A percentile compares a stretch with the other conserved stretches of the same genome.
Evolutionary conservation across 2,888 invertebrate genomes (phyloP).

Genomic region (Xylocampa areola): DNA sequence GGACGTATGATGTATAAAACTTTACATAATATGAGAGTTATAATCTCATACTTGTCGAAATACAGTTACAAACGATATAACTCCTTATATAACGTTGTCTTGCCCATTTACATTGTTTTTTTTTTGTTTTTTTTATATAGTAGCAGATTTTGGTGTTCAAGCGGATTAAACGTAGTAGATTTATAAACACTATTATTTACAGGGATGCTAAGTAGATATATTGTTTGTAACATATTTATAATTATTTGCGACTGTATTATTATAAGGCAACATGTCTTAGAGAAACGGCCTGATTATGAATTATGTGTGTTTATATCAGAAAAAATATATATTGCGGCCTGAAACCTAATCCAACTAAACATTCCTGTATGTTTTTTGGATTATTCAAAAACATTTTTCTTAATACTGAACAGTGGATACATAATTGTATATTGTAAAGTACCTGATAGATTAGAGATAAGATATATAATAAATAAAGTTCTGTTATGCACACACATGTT

Average conservation of each 20-base stretch:
- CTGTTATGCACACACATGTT: constrained; percentile 81
- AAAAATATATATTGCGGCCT: constrained; percentile 55
- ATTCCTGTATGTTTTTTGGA: constrained; percentile 68
- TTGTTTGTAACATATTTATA: constrained; percentile 54
- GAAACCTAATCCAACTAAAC: constrained; percentile 63
- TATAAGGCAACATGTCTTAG: constrained; percentile 49
- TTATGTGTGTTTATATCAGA: constrained; percentile 80
- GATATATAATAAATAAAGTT: constrained; percentile 66
- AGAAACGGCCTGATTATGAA: constrained; percentile 70
- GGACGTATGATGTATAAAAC: constrained; percentile 9
- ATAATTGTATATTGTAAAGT: constrained; percentile 77
- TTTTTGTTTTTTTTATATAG: constrained; percentile 28
- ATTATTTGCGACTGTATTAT: constrained; percentile 57
- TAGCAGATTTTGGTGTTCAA: constrained; percentile 11
- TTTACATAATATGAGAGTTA: constrained; percentile 20
- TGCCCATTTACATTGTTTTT: constrained; percentile 43
- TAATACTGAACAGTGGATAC: constrained; percentile 57
- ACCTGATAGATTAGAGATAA: constrained; percentile 81
- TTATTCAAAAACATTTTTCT: constrained; percentile 56
- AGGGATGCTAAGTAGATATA: constrained; percentile 52
- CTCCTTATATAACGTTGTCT: constrained; percentile 34
- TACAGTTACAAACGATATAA: constrained; percentile 43
- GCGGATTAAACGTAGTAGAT: constrained; percentile 16
- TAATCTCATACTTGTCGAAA: constrained; percentile 28
- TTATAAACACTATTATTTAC: constrained; percentile 50